phyloP scores from a whole-genome alignment of 2,797 vertebrate genomes.

The Danionella dracula region DNA sequence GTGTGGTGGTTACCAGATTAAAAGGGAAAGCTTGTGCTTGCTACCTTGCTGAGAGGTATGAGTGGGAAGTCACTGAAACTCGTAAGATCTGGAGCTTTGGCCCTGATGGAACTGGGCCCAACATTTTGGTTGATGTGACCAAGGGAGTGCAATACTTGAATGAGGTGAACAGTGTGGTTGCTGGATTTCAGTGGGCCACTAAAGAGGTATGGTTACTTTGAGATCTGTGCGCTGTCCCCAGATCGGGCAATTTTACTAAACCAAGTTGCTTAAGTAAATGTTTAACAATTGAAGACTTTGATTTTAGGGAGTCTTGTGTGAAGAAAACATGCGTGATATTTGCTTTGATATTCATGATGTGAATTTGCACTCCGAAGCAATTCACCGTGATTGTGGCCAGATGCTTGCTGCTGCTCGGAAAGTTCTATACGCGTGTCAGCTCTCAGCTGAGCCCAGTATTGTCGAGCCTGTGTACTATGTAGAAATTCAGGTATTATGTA shows the following conservation, averaged over 20 bases:
- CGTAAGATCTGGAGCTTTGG: slow-evolving; percentile 98
- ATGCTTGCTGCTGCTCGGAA: slow-evolving; percentile 81
- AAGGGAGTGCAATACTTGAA: slow-evolving; percentile 98
- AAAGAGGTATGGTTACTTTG: slow-evolving; percentile 85
- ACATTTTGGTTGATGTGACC: slow-evolving; percentile 87
- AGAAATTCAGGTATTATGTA: slow-evolving; percentile 75
- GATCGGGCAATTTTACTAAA: too few relatives aligned
- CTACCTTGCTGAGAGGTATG: slow-evolving; percentile 82
- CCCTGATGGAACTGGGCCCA: slow-evolving; percentile 88
- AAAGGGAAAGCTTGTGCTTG: slow-evolving; percentile 86
- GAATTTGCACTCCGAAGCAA: slow-evolving; percentile 78
- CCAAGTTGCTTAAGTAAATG: too few relatives aligned
- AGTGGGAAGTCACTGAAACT: slow-evolving; percentile 88
- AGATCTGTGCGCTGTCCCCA: too few relatives aligned
- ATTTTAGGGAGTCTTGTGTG: slow-evolving; percentile 83
- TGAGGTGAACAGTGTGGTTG: slow-evolving; percentile 95
- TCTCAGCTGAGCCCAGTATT: slow-evolving; percentile 76
- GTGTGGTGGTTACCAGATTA: slow-evolving; percentile 76
- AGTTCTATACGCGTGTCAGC: slow-evolving; percentile 75
- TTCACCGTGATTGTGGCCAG: slow-evolving; percentile 81
- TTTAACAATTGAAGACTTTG: too few relatives aligned
- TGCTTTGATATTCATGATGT: slow-evolving; percentile 89
- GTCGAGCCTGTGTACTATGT: slow-evolving; percentile 86
- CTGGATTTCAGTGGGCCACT: slow-evolving; percentile 95
- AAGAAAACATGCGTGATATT: slow-evolving; percentile 89